Conservation (phyloP, 1,140 invertebrate genomes). For the Leptonema lineaticorne region DNA sequence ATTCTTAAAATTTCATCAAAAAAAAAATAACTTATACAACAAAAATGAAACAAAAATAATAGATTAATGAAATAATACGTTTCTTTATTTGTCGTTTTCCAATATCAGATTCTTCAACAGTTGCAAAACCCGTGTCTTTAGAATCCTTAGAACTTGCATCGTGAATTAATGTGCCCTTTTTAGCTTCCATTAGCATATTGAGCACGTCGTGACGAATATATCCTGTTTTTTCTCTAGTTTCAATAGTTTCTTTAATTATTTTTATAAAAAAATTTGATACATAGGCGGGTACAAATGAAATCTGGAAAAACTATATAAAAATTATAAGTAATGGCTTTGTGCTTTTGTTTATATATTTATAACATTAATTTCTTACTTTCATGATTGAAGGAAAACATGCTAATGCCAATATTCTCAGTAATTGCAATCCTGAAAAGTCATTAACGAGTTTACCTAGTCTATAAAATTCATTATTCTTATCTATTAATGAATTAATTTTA, state of each 20-base stretch:
- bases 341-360: too few relatives aligned
- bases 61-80: background rate
- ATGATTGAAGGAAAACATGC: conserved; percentile 1
- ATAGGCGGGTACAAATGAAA: too few relatives aligned
- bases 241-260: conserved; percentile 53
- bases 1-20: conserved; percentile 16
- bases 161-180: conserved; percentile 43
- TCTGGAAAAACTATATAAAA: too few relatives aligned
- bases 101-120: conserved; percentile 49
- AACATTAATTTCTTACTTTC: conserved; percentile 10
- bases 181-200: conserved; percentile 55
- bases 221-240: conserved; percentile 51
- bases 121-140: conserved; percentile 52
- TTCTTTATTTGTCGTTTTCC: conserved; percentile 33
- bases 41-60: background rate
- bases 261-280: conserved; percentile 45
- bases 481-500: conserved; percentile 52
- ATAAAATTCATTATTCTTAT: conserved; percentile 51
- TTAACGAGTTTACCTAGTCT: conserved; percentile 45
- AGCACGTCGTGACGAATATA: conserved; percentile 58
- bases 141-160: conserved; percentile 38
- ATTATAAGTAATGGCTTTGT: too few relatives aligned
- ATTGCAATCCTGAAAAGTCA: too few relatives aligned
- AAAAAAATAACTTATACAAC: background rate
- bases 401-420: too few relatives aligned